phyloP scores from a whole-genome alignment of 2,797 vertebrate species.

The Dryobates pubescens region DNA sequence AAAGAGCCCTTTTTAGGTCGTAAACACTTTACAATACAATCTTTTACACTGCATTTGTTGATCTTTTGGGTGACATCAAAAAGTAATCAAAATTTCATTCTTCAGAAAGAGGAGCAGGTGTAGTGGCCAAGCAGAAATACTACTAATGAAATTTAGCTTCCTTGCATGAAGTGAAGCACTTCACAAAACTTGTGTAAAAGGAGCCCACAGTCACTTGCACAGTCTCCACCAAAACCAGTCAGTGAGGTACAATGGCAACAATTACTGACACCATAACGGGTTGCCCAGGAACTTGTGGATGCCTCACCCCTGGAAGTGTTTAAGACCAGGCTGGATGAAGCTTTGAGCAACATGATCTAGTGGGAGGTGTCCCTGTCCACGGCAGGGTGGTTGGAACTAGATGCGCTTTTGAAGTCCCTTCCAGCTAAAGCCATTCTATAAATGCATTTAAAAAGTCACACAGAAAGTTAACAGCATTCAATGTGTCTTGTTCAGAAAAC shows the following conservation, averaged over 20 bases:
- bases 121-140: background rate
- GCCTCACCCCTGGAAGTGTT: too few relatives aligned
- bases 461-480: background rate
- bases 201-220: background rate
- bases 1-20: background rate
- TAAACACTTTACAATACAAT: background rate
- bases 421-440: too few relatives aligned
- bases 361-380: too few relatives aligned
- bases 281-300: too few relatives aligned
- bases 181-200: background rate
- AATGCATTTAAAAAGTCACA: background rate
- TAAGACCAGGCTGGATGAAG: too few relatives aligned
- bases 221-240: background rate
- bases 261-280: background rate
- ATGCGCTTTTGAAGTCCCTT: too few relatives aligned
- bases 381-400: too few relatives aligned
- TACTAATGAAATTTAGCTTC: background rate
- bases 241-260: background rate
- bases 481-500: background rate
- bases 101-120: background rate
- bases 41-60: background rate
- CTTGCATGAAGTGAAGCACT: background rate
- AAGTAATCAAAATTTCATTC: background rate
- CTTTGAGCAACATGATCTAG: too few relatives aligned
- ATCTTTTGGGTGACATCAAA: too few relatives aligned